Evolutionary conservation across 2,888 invertebrate species (phyloP).

Genomic region (Heliconius ismenius): DNA sequence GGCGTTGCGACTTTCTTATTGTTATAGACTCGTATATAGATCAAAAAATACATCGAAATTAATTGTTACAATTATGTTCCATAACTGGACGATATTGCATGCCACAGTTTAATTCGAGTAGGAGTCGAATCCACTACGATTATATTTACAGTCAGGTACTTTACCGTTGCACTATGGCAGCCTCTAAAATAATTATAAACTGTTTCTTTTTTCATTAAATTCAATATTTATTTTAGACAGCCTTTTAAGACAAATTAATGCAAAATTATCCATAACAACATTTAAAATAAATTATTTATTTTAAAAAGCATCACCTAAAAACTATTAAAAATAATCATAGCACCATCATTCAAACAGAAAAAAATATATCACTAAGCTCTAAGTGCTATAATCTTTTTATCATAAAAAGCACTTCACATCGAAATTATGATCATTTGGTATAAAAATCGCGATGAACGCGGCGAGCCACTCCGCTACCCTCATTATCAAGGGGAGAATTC

Average conservation of each 20-base stretch:
- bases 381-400: constrained; percentile 30
- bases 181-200: too few relatives aligned
- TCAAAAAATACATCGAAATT: too few relatives aligned
- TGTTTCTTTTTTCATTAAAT: not conserved
- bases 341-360: not conserved
- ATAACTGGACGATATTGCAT: too few relatives aligned
- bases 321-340: not conserved
- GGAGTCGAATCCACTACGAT: too few relatives aligned
- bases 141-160: too few relatives aligned
- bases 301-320: not conserved
- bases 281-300: not conserved
- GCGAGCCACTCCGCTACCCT: constrained; percentile 33
- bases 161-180: too few relatives aligned
- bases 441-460: constrained; percentile 49
- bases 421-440: constrained; percentile 62
- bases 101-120: too few relatives aligned
- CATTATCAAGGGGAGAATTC: constrained; percentile 43
- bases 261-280: not conserved
- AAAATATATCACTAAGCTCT: not conserved
- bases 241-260: not conserved
- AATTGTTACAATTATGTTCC: too few relatives aligned
- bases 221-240: not conserved
- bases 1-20: not conserved
- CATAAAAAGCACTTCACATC: constrained; percentile 53
- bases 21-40: too few relatives aligned